These are phyloP conservation scores for Sylvilagus bachmani DNA, from an alignment of 2,113 vertebrate species.

Conservation along the genomic window DNA sequence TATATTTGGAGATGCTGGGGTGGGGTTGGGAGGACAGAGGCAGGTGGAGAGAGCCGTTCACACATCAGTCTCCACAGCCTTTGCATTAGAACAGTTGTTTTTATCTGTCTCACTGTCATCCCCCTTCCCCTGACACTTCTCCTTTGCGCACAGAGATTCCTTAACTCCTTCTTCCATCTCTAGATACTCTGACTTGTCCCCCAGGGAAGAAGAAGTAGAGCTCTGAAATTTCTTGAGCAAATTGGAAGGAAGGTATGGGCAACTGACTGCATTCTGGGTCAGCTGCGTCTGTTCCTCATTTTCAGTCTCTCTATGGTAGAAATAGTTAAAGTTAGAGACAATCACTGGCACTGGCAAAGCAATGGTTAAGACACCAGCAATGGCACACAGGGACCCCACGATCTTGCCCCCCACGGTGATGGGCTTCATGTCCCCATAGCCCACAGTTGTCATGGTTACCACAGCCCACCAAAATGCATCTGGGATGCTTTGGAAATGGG, in stretches of 20 bases:
- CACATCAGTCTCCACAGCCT: constrained; percentile 98
- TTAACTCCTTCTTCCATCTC: constrained; percentile 99
- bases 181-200: constrained; percentile 98
- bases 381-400: constrained; percentile 98
- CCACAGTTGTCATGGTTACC: constrained; percentile 99
- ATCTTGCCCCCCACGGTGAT: constrained; percentile 99
- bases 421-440: constrained; percentile 99
- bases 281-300: constrained; percentile 94
- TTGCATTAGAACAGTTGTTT: constrained; percentile 95
- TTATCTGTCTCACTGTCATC: constrained; percentile 96
- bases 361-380: constrained; percentile 98
- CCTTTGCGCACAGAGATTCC: constrained; percentile 96
- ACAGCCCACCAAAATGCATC: constrained; percentile 99
- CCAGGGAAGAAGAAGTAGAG: constrained; percentile 95
- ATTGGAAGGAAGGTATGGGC: constrained; percentile 95
- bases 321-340: constrained; percentile 99
- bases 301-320: constrained; percentile 99
- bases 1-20: constrained; percentile 86
- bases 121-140: constrained; percentile 94
- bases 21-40: neutral
- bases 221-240: constrained; percentile 96
- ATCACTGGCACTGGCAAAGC: constrained; percentile 99
- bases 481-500: constrained; percentile 99
- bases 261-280: constrained; percentile 94
- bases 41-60: constrained; percentile 86